Base-by-base conservation (phyloP, 2,888 invertebrate species). In the Aelia acuminata region DNA sequence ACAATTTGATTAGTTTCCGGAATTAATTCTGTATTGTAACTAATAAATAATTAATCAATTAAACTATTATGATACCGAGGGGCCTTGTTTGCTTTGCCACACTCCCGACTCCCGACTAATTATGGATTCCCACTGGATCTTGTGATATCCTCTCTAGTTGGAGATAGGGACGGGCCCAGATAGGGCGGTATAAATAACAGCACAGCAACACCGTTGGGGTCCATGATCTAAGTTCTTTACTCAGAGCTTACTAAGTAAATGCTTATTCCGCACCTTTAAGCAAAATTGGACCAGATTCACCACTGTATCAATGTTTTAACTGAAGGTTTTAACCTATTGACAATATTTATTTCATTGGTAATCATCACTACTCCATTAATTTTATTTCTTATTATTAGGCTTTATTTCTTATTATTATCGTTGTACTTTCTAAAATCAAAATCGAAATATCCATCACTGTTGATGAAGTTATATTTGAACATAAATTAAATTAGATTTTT, bases 41-140 rank as follows among this genome's bases (percentile, higher is more conserved):
- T 31, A 18, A 31, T 57, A 26, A 57, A 26, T 63, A 63, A 31
- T 63, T 3, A 31, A n/a, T 11, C 18, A 75, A 75, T 39, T 75
- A 39, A 75, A 75, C 39, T 22, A 22, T 11, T 1, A 35, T 43
- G 20, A 75, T 39, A 8, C 75, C 39, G 8, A 75, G n/a, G 18
- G 11, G 10, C 20, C 7, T 43, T 43, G 43, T 39, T 75, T 75
- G 11, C 75, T 31, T 43, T 22, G 75, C 75, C 22, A 43, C 22
- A 8, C 22, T 31, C 35, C 43, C 0, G 18, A 1, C 75, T 39
- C 22, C 43, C 35, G 8, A 20, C 75, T 75, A 75, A 75, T 75
- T 75, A 75, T 43, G 75, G 75, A 75, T 75, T 75, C 75, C 75
- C 22, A 75, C 35, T 75, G 75, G 35, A 43, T 35, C 75, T 43